Evolutionary conservation across 2,888 invertebrate genomes (phyloP).

Genomic region (Calliopum simillimum): DNA sequence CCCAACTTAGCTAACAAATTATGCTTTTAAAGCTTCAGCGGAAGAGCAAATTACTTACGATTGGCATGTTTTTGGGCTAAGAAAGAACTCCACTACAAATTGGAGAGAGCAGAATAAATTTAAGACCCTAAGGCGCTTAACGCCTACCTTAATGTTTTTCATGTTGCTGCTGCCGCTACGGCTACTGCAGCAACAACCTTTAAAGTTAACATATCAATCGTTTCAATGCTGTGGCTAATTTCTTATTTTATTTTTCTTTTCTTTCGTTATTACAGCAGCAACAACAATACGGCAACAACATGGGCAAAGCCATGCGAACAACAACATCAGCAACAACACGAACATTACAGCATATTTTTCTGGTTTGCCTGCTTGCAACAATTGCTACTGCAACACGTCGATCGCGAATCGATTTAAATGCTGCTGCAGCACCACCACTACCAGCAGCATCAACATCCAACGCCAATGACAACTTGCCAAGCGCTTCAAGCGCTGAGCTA

Average conservation of each 20-base stretch:
- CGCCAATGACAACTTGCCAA: conserved; percentile 56
- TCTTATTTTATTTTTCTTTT: conserved; percentile 16
- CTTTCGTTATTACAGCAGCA: conserved; percentile 13
- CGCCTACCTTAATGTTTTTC: neutral
- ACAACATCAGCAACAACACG: conserved; percentile 29
- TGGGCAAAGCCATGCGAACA: conserved; percentile 36
- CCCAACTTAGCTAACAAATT: too few relatives aligned
- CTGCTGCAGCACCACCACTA: conserved; percentile 44
- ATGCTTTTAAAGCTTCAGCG: too few relatives aligned
- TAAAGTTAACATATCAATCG: conserved; percentile 23
- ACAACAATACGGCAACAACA: neutral
- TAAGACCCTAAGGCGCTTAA: neutral
- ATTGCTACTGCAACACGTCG: conserved; percentile 57
- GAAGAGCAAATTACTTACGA: too few relatives aligned
- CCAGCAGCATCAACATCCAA: conserved; percentile 37
- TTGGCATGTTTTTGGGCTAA: too few relatives aligned
- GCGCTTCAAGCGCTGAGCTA: conserved; percentile 51
- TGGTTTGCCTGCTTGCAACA: conserved; percentile 48
- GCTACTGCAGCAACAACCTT: conserved; percentile 7
- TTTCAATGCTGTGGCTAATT: conserved; percentile 27
- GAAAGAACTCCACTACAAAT: too few relatives aligned
- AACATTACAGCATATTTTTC: conserved; percentile 42
- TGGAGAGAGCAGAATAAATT: too few relatives aligned
- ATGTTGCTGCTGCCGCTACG: neutral
- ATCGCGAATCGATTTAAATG: conserved; percentile 60